Evolutionary conservation across 2,797 vertebrate species (phyloP), one percentile per base, ranked within the genome.

Genomic region (Hydrophis major): DNA sequence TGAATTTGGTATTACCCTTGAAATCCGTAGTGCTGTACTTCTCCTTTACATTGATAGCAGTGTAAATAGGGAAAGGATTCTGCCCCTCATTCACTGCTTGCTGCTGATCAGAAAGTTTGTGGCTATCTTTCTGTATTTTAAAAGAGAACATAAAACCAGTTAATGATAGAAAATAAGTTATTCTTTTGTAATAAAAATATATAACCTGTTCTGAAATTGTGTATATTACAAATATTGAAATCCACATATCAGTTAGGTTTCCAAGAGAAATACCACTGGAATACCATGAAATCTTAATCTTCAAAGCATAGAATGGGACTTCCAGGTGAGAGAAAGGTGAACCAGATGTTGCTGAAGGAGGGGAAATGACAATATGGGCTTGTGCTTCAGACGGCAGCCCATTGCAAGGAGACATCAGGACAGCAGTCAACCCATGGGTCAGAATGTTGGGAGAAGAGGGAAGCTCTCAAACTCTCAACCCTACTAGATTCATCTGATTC

Each of bases 41-140:
- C 88, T 97, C 96, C 92, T 98, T 98, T 92, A 98, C 97, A 93
- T 98, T 98, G 94, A 98, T 95, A 92, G 97, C 97, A 93, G 98
- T 97, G 92, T 98, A 98, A 95, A 98, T 97, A 20, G 98, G 98
- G 86, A 98, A 91, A 86, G 98, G 98, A 90, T 98, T 98, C 96
- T 98, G 98, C 69, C 97, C 98, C 3, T 0, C 87, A 61, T 97
- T 96, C 92, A 98, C 57, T 74, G 98, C 97, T 55, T 2, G 92
- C 18, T 97, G 97, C 93, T 98, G 98, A 56, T 98, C 97, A 16
- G 98, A 98, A 83, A 98, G 97, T 91, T 96, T 98, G 86, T 96
- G 97, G 88, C 97, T 97, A 88, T 97, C 97, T 96, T 94, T 98
- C 98, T 98, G 96, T 87, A 7, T 83, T 88, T 94, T 93, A 94